Conservation (phyloP, 1,140 invertebrate genomes). For the Leptinotarsa texana region DNA sequence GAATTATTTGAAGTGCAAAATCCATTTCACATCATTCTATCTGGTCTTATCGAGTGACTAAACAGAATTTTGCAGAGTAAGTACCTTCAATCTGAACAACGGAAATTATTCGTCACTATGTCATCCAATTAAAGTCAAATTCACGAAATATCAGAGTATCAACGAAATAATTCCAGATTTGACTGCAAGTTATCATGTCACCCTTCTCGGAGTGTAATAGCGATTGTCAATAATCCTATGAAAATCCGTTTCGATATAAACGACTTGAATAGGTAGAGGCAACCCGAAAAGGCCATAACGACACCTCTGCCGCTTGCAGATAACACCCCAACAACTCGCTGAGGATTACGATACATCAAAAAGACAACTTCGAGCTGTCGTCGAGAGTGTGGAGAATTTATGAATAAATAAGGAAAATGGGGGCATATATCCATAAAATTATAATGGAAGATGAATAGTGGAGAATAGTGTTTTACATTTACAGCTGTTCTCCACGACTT, state of each 20-base stretch:
- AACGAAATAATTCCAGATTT: slow-evolving; percentile 1
- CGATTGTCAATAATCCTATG: slow-evolving; percentile 3
- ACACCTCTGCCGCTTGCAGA: background rate
- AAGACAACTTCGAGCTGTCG: slow-evolving; percentile 7
- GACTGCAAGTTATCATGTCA: background rate
- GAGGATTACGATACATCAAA: slow-evolving; percentile 8
- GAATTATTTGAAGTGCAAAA: too few species aligned
- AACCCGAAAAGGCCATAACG: background rate
- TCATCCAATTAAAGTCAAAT: background rate
- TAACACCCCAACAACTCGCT: background rate
- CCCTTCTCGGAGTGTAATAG: background rate
- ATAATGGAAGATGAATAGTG: background rate
- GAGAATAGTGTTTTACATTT: background rate
- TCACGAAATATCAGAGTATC: background rate
- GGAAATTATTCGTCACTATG: background rate
- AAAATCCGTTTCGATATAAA: slow-evolving; percentile 1
- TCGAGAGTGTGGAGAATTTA: background rate
- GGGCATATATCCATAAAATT: background rate
- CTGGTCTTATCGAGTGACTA: too few species aligned
- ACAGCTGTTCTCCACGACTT: too few species aligned
- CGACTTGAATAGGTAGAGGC: slow-evolving; percentile 4
- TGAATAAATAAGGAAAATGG: background rate
- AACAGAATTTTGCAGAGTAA: too few species aligned
- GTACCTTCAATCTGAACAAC: too few species aligned
- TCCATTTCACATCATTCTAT: too few species aligned